These are phyloP conservation scores for Chaetodon trifascialis DNA, from an alignment of 2,113 vertebrate species.

Conservation along the genomic window DNA sequence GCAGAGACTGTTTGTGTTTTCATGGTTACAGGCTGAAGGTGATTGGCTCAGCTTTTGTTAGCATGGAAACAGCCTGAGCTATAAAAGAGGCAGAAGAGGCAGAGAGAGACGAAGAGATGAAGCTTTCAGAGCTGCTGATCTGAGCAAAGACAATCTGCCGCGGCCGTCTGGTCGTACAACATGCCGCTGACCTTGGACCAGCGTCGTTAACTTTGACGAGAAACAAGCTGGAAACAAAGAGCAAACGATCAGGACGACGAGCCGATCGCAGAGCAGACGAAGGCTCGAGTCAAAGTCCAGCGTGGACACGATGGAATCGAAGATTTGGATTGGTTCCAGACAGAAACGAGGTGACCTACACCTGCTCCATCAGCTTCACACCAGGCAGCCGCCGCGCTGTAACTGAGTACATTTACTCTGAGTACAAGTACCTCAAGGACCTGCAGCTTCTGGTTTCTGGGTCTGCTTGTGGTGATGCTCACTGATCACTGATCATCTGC, in stretches of 20 bases:
- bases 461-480: not conserved
- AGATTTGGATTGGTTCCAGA: not conserved
- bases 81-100: not conserved
- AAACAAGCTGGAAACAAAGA: slow-evolving; percentile 35
- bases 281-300: not conserved
- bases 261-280: too few species aligned
- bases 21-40: not conserved
- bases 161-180: not conserved
- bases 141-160: slow-evolving; percentile 29
- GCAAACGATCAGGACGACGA: not conserved
- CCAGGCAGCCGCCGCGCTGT: too few species aligned
- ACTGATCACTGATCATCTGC: not conserved
- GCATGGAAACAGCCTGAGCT: not conserved
- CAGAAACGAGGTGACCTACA: not conserved
- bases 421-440: not conserved
- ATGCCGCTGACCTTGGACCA: slow-evolving; percentile 8
- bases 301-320: not conserved
- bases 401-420: too few species aligned
- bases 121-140: slow-evolving; percentile 8
- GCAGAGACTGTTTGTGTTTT: not conserved
- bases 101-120: not conserved
- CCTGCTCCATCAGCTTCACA: not conserved
- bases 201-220: slow-evolving; percentile 36
- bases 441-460: not conserved
- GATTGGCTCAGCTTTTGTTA: not conserved